Base-by-base conservation (phyloP, 2,888 invertebrate genomes). In the Leptinotarsa rubiginosa region DNA sequence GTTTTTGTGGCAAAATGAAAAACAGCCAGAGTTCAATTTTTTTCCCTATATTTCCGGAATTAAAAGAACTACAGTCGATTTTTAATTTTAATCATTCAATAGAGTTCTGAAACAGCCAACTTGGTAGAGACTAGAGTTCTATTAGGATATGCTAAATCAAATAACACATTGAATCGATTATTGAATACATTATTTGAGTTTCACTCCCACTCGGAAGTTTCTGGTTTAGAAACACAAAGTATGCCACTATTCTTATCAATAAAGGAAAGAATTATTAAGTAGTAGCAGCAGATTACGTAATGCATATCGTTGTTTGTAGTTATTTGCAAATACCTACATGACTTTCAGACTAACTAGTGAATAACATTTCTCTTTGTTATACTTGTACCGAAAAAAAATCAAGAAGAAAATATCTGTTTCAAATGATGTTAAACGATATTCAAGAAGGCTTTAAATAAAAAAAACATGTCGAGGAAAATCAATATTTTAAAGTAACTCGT, bases 231-330 rank as follows among this genome's bases (percentile, higher is more conserved):
- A 22, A 59, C 59, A 25, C 15, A 59, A 41, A 62, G 62, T 62
- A 31, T 62, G 62, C n/a, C 41, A 62, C 41, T 62, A 31, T 31
- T 31, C 62, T 62, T 62, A 62, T 62, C 62, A 31, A 25, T 31
- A 41, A n/a, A 62, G 62, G 62, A 62, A 62, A 62, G 41, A 62
- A 62, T 31, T 62, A 62, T 62, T 31, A 62, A 41, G 20, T 56
- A 56, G 16, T 22, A 56, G 56, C 20, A 13, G 20, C 22, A 15
- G 56, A 56, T 56, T 56, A 56, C 56, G 22, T 56, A 56, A 22
- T 22, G 22, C 54, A n/a, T 50, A 50, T 50, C 50, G 50, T n/a
- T 50, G 50, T 50, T 22, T 56, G 22, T 56, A 25, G 22, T 20
- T 22, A 13, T 22, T 56, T 56, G 22, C 20, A 56, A 56, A 56